Conservation (phyloP, 2,888 invertebrate genomes). For the Biston stratarius region DNA sequence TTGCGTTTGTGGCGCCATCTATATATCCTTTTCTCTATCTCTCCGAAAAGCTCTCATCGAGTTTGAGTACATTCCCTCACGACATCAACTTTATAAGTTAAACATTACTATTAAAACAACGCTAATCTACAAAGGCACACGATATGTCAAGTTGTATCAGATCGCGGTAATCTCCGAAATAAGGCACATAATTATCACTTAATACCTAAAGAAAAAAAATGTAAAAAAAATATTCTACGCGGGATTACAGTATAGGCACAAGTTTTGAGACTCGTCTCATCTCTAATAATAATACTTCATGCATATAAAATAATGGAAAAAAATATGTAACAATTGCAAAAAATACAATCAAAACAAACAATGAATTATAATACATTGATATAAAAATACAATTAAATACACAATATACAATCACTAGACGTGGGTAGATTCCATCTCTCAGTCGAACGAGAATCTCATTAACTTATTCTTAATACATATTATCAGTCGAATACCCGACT, state of each 20-base stretch:
- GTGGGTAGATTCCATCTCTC: conserved; percentile 55
- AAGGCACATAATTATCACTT: conserved; percentile 73
- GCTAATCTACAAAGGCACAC: conserved; percentile 68
- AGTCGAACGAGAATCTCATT: conserved; percentile 55
- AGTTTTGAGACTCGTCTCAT: conserved; percentile 38
- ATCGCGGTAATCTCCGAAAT: conserved; percentile 75
- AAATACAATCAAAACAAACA: conserved; percentile 43
- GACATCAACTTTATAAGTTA: conserved; percentile 45
- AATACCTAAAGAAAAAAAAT: conserved; percentile 41
- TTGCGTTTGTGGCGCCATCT: neutral
- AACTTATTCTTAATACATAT: conserved; percentile 39
- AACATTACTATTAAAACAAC: conserved; percentile 47
- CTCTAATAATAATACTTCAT: conserved; percentile 57
- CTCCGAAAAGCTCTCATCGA: neutral
- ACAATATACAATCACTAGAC: conserved; percentile 57
- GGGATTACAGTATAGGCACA: conserved; percentile 44
- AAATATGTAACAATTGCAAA: conserved; percentile 55
- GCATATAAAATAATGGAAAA: conserved; percentile 51
- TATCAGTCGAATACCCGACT: conserved; percentile 19
- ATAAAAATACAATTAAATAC: conserved; percentile 53
- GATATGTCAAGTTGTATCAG: conserved; percentile 61
- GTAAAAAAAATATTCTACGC: conserved; percentile 35
- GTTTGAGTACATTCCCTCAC: conserved; percentile 29
- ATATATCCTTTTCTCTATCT: neutral
- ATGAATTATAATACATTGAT: conserved; percentile 38